Base-by-base conservation (phyloP, 2,797 vertebrate species). In the Xyrichtys novacula region DNA sequence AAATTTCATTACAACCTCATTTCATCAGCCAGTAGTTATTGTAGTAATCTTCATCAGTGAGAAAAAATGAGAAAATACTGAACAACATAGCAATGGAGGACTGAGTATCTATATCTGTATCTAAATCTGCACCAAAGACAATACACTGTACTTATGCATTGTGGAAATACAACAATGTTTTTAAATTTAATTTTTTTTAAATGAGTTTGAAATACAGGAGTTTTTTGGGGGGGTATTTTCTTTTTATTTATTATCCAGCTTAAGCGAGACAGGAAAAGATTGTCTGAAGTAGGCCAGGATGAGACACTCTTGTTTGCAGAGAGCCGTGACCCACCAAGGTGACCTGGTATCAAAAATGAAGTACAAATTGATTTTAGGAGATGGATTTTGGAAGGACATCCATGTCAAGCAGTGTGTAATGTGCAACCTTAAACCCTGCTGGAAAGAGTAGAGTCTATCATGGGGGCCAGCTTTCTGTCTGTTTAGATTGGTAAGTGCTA, bases 281-380 rank as follows among this genome's bases (percentile, higher is more conserved):
- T 16, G 39, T 19, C n/a, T 49, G 48, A 83, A 84, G 40, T 80
- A 74, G 80, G 71, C 44, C 80, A 84, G 15, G 34, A 49, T 28
- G 58, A 62, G 20, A 54, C 40, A 63, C 53, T 63, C 23, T 52
- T 12, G 53, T 60, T 38, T 22, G 17, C 32, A 56, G 70, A 47
- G 54, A 59, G 54, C 55, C n/a, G 17, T 29, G 32, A 26, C 42
- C 26, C 26, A 31, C 23, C n/a, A 62, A 67, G 60, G 64, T 71
- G 81, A 77, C 61, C 75, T 65, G 20, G 53, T 63, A 71, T 53
- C 38, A 64, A 64, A 40, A 52, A 56, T 57, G 20, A 72, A 36
- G 36, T 50, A 42, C 31, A 71, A 62, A 76, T 73, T 72, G 74
- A 80, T 81, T 79, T 62, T 70, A 50, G 39, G 63, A 43, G 65